Conservation (phyloP, 2,888 invertebrate genomes). For the Lutraria lutraria region DNA sequence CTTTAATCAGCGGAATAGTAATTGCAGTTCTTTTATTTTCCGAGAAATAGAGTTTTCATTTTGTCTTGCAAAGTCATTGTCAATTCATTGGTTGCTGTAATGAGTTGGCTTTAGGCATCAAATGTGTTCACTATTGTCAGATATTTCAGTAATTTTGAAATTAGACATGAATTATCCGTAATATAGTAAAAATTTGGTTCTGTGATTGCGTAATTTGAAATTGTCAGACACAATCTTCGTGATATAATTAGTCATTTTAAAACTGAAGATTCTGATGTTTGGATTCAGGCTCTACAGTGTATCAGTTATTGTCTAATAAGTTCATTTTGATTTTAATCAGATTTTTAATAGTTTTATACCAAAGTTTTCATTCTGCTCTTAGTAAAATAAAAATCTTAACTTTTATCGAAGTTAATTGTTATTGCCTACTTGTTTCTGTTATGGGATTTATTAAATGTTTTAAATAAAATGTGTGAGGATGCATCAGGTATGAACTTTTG, state of each 20-base stretch:
- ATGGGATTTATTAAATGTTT: no score
- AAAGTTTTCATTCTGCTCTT: no score
- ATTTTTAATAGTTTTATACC: background rate
- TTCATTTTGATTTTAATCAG: background rate
- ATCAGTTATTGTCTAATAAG: background rate
- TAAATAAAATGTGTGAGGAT: no score
- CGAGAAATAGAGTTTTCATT: background rate
- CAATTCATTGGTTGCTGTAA: slow-evolving; percentile 13
- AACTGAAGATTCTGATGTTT: background rate
- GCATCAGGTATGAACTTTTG: no score
- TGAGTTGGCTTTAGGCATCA: slow-evolving; percentile 22
- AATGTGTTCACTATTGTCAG: slow-evolving; percentile 14
- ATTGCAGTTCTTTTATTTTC: slow-evolving; percentile 28
- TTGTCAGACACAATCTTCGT: background rate
- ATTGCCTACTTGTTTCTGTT: no score
- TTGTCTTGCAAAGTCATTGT: slow-evolving; percentile 23
- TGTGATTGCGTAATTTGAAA: slow-evolving; percentile 7
- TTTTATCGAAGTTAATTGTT: no score
- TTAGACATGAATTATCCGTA: background rate
- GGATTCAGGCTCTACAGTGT: background rate
- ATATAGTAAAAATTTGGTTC: background rate
- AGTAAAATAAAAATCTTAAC: no score
- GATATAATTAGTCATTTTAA: background rate
- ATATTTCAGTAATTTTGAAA: slow-evolving; percentile 9
- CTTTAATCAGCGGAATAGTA: slow-evolving; percentile 26